Base-by-base conservation (phyloP, 53 echinoderm and acorn worm genomes). In the Pentamera pediparva region DNA sequence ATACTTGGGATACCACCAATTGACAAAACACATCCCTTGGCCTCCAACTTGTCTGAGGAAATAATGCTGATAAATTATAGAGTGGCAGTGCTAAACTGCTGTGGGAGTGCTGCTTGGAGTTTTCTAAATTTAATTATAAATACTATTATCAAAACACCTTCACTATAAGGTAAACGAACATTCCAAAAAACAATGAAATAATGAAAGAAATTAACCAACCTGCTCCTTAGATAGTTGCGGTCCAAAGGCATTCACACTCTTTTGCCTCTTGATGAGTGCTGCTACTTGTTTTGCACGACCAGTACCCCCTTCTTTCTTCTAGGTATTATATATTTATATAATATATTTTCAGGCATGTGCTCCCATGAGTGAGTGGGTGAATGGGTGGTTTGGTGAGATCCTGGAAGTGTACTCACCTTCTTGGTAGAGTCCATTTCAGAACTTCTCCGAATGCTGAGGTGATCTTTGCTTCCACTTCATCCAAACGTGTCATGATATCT, bases 371-470 rank as follows among this genome's bases (percentile, higher is more conserved):
- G n/a, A n/a, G n/a, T n/a, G n/a, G 11, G 11, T 45, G 11, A 45
- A 45, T 45, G n/a, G n/a, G n/a, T n/a, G n/a, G n/a, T n/a, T n/a
- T n/a, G n/a, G n/a, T n/a, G n/a, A 9, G 37, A 33, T 34, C 17
- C 26, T 9, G 49, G 30, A 31, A 72, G 22, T n/a, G 28, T 64
- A 35, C 37, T 48, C 18, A 86, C 73, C 79, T 80, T 88, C 64
- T 87, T 87, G 35, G 88, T 83, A 8, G 84, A 88, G 43, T 84
- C 84, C 57, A 88, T 45, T 88, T 88, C 27, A 88, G 24, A 19
- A 84, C 62, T 21, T 12, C 20, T 3, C 80, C 79, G 40, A 76
- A 79, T 2, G 62, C 59, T 1, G 80, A 84, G 22, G 79, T 88
- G 9, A 79, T 40, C 49, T 60, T 65, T 55, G 92, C 82, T 58